Base-by-base conservation (phyloP, 2,797 vertebrate genomes). In the Xenentodon cancila region DNA sequence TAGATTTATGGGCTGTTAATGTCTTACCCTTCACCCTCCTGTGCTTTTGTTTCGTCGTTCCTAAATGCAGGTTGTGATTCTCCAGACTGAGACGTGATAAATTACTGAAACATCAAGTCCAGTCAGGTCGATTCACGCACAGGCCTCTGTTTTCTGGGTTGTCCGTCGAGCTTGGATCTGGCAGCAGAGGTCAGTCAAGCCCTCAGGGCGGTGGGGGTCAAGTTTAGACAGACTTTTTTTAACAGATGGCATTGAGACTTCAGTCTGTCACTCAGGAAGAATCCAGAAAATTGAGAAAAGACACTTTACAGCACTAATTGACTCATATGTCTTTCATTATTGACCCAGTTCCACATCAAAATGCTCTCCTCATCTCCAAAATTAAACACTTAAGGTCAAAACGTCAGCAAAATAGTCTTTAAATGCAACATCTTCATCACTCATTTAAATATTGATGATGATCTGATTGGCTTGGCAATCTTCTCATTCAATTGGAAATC, bases 191-290 rank as follows among this genome's bases (percentile, higher is more conserved):
- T 85, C 85, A 67, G 62, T 44, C 51, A 1, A 75, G 40, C 81
- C 84, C 80, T 73, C 47, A 9, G 77, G 83, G 83, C 44, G n/a
- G 21, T 3, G 17, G 76, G 77, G 89, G 89, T 92, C 89, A 92
- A 91, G 89, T 92, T 93, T 93, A 90, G 82, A 47, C 78, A 87
- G 74, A 80, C 68, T 40, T 40, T 40, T 25, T 19, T 32, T 51
- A 79, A 75, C 93, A 92, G 91, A 93, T 94, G 91, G 91, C 81
- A 68, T 77, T 84, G 65, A 73, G 73, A 85, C 85, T 87, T 89
- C 78, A 82, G 68, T 72, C 85, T 81, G 87, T 90, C 88, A 82
- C 75, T 87, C 81, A 80, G 78, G 69, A 76, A 73, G 82, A 88
- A 73, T 43, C 59, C 71, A 57, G 75, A 84, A 84, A 79, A 70